Percentiles rank a stretch among this genome's conserved stretches.
Conservation (phyloP, 2,888 invertebrate genomes). For the Xanthorhoe spadicearia region DNA sequence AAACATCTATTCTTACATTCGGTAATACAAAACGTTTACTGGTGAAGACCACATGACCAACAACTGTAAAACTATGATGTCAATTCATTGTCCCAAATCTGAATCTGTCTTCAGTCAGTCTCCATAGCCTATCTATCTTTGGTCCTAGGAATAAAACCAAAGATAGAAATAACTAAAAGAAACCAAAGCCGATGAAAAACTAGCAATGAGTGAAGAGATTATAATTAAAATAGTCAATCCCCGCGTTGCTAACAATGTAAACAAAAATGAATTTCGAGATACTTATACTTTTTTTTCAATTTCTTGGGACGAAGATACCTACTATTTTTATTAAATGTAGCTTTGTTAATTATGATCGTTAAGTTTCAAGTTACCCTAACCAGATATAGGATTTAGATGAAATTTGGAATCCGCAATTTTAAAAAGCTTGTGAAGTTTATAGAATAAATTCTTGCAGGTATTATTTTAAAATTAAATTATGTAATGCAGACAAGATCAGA, state of each 20-base stretch:
- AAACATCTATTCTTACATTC: conserved; percentile 56
- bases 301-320: too few relatives aligned
- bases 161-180: too few relatives aligned
- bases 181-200: background rate
- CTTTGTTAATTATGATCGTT: too few relatives aligned
- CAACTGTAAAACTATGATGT: conserved; percentile 1
- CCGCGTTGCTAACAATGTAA: background rate
- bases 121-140: too few relatives aligned
- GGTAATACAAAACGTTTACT: conserved; percentile 17
- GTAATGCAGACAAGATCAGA: conserved; percentile 15
- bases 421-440: background rate
- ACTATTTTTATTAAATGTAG: too few relatives aligned
- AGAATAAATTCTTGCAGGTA: background rate
- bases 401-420: too few relatives aligned
- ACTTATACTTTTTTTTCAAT: too few relatives aligned
- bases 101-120: too few relatives aligned
- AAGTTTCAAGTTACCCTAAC: background rate
- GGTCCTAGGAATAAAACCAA: too few relatives aligned
- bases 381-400: too few relatives aligned
- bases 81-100: conserved; percentile 33
- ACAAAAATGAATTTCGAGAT: background rate
- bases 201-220: conserved; percentile 28
- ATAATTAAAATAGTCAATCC: too few relatives aligned
- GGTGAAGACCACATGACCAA: conserved; percentile 4
- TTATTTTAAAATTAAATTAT: conserved; percentile 13